Evolutionary conservation across 2,797 vertebrate genomes (phyloP), one percentile per base, ranked within the genome.

Genomic region (Danio jaintianensis): DNA sequence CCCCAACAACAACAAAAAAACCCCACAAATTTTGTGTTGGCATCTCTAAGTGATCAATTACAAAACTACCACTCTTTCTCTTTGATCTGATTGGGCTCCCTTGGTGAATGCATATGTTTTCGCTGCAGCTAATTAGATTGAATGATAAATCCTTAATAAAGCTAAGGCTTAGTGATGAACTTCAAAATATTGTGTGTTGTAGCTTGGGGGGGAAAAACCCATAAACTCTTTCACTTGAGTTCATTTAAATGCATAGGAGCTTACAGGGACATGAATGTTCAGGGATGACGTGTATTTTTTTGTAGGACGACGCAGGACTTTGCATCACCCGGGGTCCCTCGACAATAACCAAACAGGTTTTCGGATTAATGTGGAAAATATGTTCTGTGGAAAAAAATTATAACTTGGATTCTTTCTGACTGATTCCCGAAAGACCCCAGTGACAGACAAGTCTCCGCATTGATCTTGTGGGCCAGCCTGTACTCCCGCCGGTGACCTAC

Each of bases 41-140:
- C 45, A 56, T 43, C 55, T 42, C 38, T 45, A 43, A 58, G 53
- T 22, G 70, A 11, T 59, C 55, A 59, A n/a, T 73, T 45, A 15
- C 0, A 4, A 59, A 43, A 73, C 29, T 43, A 59, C 36, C 36
- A 55, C 68, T 40, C 29, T 53, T 6, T 53, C 4, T 53, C n/a
- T 70, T 20, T 53, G 10, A 70, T 70, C 36, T 70, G 47, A 40
- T n/a, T 38, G 58, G 29, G 38, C 58, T 38, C 13, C 13, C 58
- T 38, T 61, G 22, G 38, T 20, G 50, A 73, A 73, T 58, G 53
- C 70, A 73, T 45, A 45, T 47, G 70, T 47, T 29, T 73, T 70
- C 36, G 36, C 68, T 55, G 50, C 36, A n/a, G 70, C 70, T 47
- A 59, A 73, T 73, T 73, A 73, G 18, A 16, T 12, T 1, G 12